These are phyloP conservation scores for Amphipoea oculea DNA, from an alignment of 2,888 invertebrate species.

Conservation along the genomic window DNA sequence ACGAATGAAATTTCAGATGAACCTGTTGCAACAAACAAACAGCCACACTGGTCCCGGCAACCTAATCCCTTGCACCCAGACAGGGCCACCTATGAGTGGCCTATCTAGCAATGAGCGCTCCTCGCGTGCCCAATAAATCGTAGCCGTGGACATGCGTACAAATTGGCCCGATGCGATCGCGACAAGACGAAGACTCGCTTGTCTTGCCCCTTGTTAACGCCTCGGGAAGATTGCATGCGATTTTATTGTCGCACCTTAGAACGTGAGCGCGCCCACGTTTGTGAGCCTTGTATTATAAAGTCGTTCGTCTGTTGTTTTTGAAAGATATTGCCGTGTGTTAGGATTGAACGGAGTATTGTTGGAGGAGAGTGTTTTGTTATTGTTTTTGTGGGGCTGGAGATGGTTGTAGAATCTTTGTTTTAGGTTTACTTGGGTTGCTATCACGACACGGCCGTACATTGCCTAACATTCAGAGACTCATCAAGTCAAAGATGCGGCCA, in stretches of 20 bases:
- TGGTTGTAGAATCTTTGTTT: neutral
- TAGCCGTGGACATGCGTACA: constrained; percentile 83
- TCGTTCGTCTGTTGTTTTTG: constrained; percentile 46
- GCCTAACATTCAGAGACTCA: neutral
- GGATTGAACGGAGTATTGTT: constrained; percentile 16
- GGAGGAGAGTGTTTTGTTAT: constrained; percentile 10
- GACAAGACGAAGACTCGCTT: constrained; percentile 71
- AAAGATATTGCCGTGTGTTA: constrained; percentile 40
- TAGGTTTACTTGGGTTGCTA: too few relatives aligned
- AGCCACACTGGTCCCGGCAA: constrained; percentile 2
- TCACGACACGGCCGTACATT: neutral
- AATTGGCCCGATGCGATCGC: constrained; percentile 84
- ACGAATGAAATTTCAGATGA: neutral
- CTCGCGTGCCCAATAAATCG: constrained; percentile 88
- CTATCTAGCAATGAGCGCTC: constrained; percentile 70
- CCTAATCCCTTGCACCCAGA: constrained; percentile 45
- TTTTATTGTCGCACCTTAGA: constrained; percentile 74
- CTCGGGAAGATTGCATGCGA: constrained; percentile 75
- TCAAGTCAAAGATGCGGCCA: neutral
- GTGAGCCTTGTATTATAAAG: constrained; percentile 61
- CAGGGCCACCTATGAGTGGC: constrained; percentile 77
- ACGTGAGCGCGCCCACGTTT: constrained; percentile 79
- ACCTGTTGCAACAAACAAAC: neutral
- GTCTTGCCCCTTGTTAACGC: constrained; percentile 84
- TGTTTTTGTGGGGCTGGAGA: constrained; percentile 7